Percentiles rank a stretch among this genome's conserved stretches.
Evolutionary conservation across 2,113 vertebrate species (phyloP).

Genomic region (Emydocephalus ijimae): DNA sequence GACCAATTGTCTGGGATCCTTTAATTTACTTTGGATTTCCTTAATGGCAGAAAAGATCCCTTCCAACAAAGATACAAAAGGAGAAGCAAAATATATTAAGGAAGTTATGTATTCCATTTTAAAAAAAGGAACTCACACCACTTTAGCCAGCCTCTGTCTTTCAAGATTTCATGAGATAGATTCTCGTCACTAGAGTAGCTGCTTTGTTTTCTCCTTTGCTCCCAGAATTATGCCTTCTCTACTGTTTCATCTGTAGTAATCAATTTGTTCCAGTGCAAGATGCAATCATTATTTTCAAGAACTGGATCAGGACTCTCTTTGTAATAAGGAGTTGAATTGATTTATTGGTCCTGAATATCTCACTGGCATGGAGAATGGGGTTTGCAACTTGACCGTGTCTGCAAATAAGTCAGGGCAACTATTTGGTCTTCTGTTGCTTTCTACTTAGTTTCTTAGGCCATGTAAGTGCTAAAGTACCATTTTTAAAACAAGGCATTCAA

Average conservation of each 20-base stretch:
- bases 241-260: not conserved
- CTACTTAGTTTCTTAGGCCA: not conserved
- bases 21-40: not conserved
- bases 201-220: not conserved
- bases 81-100: not conserved
- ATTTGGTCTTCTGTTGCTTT: not conserved
- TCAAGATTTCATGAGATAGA: not conserved
- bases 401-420: not conserved
- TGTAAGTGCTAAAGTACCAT: not conserved
- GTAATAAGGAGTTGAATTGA: not conserved
- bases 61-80: not conserved
- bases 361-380: not conserved
- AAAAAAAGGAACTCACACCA: not conserved
- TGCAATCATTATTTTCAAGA: slow-evolving; percentile 2
- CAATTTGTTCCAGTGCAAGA: not conserved
- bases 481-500: not conserved
- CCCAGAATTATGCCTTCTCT: not conserved
- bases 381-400: not conserved
- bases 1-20: not conserved
- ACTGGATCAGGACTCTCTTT: not conserved
- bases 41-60: not conserved
- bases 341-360: not conserved
- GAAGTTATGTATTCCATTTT: not conserved
- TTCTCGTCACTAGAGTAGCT: not conserved
- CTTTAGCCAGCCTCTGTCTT: not conserved